Conservation (phyloP, 2,797 vertebrate species). For the Clarias laeviceps region DNA sequence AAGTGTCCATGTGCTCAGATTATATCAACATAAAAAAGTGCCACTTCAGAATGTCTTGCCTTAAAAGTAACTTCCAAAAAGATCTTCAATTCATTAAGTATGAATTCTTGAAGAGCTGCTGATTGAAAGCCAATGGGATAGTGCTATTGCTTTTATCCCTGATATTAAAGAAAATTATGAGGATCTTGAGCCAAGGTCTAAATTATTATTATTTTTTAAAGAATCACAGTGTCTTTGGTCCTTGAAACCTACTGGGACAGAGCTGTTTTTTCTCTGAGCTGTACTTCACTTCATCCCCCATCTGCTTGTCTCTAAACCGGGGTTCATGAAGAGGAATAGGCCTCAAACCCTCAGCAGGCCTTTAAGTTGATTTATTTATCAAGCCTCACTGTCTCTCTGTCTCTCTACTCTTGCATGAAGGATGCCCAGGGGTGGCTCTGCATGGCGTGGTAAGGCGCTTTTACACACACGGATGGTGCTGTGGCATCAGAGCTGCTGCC, state of each 20-base stretch:
- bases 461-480: constrained; percentile 24
- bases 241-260: constrained; percentile 74
- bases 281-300: constrained; percentile 24
- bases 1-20: constrained; percentile 76
- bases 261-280: constrained; percentile 49
- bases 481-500: constrained; percentile 69
- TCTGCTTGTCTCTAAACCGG: constrained; percentile 53
- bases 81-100: constrained; percentile 80
- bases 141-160: constrained; percentile 78
- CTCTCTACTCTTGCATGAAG: constrained; percentile 71
- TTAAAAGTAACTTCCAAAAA: constrained; percentile 80
- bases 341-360: constrained; percentile 77
- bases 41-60: constrained; percentile 81
- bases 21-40: constrained; percentile 77
- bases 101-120: constrained; percentile 78
- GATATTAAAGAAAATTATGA: constrained; percentile 77
- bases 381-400: constrained; percentile 72
- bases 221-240: constrained; percentile 83
- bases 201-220: constrained; percentile 79
- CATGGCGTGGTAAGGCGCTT: constrained; percentile 55
- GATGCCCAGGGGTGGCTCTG: constrained; percentile 78
- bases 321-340: constrained; percentile 74
- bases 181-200: constrained; percentile 75
- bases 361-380: constrained; percentile 86
- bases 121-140: constrained; percentile 83